These are phyloP conservation scores for Clarias fuscus DNA, from an alignment of 2,797 vertebrate genomes.

Conservation along the genomic window DNA sequence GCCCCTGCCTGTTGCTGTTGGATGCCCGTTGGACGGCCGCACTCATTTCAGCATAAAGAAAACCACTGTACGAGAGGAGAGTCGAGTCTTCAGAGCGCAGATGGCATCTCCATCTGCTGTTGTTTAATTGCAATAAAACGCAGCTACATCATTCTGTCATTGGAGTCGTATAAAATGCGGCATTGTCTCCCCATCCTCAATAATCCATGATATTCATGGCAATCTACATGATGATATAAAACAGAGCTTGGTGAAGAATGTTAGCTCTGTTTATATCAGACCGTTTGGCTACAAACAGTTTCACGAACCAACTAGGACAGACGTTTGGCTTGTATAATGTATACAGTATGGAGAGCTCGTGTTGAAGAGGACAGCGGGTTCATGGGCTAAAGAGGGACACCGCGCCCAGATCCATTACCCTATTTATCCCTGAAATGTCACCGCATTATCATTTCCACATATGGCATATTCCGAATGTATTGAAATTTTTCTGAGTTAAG, in stretches of 20 bases:
- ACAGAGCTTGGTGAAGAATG: neutral
- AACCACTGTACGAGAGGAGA: conserved; percentile 28
- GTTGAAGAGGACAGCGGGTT: conserved; percentile 13
- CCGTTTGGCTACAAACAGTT: neutral
- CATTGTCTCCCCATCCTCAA: conserved; percentile 21
- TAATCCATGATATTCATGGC: conserved; percentile 11
- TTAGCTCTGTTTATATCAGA: neutral
- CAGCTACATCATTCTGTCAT: conserved; percentile 34
- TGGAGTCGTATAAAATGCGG: conserved; percentile 24
- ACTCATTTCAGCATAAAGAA: conserved; percentile 26
- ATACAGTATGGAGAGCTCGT: neutral
- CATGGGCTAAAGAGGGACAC: conserved; percentile 32
- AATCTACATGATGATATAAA: conserved; percentile 19
- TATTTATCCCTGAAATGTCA: conserved; percentile 54
- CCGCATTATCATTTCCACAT: conserved; percentile 55
- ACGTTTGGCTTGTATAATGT: conserved; percentile 8
- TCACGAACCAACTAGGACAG: neutral
- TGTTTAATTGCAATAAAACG: conserved; percentile 38
- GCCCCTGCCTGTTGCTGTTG: conserved; percentile 58
- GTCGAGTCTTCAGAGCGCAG: conserved; percentile 51
- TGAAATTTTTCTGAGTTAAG: neutral
- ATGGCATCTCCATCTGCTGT: conserved; percentile 37
- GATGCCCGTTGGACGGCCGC: conserved; percentile 26
- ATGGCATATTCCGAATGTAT: conserved; percentile 40
- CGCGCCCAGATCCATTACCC: conserved; percentile 57